Percentiles rank a stretch among this genome's conserved stretches.
phyloP scores from a whole-genome alignment of 1,140 invertebrate genomes.

The Drosophila mauritiana region DNA sequence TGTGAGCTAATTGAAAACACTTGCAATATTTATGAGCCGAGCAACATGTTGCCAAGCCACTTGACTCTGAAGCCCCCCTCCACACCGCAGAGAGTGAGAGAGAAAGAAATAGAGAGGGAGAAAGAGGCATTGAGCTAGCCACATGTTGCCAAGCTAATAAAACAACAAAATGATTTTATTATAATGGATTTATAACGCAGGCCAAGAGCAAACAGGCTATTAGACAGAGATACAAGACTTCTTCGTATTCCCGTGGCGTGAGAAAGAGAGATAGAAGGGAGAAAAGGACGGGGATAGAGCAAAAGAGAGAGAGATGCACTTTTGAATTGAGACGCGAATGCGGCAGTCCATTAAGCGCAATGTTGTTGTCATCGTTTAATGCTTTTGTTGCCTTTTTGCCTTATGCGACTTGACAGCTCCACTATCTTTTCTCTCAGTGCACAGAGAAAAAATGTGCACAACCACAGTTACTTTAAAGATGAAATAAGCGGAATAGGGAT shows the following conservation, averaged over 20 bases:
- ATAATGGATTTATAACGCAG: slow-evolving; percentile 84
- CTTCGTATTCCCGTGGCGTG: neutral
- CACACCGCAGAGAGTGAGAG: neutral
- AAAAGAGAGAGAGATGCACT: slow-evolving; percentile 48
- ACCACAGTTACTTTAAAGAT: no score
- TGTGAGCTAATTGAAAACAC: slow-evolving; percentile 84
- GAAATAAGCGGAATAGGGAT: no score
- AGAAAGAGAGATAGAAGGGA: slow-evolving; percentile 1
- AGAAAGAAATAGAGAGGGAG: neutral
- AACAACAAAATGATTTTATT: slow-evolving; percentile 84
- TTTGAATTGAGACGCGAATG: slow-evolving; percentile 76
- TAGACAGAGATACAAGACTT: slow-evolving; percentile 16
- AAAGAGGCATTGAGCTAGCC: slow-evolving; percentile 27
- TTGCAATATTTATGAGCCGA: slow-evolving; percentile 81
- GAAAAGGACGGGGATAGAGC: slow-evolving; percentile 2
- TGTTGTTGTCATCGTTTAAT: slow-evolving; percentile 83
- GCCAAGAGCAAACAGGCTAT: slow-evolving; percentile 74
- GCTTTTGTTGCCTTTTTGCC: slow-evolving; percentile 70
- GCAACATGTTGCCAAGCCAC: slow-evolving; percentile 79
- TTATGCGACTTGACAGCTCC: slow-evolving; percentile 40
- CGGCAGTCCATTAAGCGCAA: slow-evolving; percentile 81
- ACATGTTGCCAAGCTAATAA: slow-evolving; percentile 82
- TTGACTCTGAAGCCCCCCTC: slow-evolving; percentile 48
- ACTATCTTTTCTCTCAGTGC: slow-evolving; percentile 6
- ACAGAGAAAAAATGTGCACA: neutral